Conservation (phyloP, 2,888 invertebrate species). For the Eupithecia dodoneata region DNA sequence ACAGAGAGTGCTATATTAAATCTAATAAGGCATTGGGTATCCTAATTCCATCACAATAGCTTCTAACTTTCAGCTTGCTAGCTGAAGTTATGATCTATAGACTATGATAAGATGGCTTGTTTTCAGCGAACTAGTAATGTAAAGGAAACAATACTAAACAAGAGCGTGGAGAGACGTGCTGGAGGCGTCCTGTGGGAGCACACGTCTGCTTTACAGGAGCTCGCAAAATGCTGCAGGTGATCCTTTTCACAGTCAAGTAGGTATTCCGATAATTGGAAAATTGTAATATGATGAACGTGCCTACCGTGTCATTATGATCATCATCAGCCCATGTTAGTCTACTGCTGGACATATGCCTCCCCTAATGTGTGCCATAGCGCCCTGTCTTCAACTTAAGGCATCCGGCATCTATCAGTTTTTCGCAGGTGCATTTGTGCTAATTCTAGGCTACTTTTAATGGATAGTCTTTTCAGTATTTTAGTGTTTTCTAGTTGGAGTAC, state of each 20-base stretch:
- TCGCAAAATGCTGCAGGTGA: conserved; percentile 38
- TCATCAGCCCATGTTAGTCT: too few relatives aligned
- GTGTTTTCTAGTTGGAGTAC: neutral
- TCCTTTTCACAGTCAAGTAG: neutral
- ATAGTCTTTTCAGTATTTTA: neutral
- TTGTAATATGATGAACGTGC: too few relatives aligned
- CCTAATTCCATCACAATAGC: neutral
- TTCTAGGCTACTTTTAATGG: too few relatives aligned
- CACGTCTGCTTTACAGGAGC: conserved; percentile 19
- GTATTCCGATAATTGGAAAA: neutral
- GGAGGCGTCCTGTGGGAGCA: neutral
- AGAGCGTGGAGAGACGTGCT: conserved; percentile 38
- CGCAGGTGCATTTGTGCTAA: too few relatives aligned
- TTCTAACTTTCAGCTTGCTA: neutral
- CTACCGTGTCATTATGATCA: too few relatives aligned
- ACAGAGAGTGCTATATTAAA: neutral
- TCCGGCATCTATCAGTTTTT: too few relatives aligned
- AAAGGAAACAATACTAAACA: conserved; percentile 41
- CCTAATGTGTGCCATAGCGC: too few relatives aligned
- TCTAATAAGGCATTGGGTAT: neutral
- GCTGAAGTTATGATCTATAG: conserved; percentile 3
- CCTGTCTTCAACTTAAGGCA: too few relatives aligned
- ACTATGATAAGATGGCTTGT: neutral
- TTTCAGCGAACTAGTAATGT: conserved; percentile 25
- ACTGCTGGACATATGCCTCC: too few relatives aligned